Base-by-base conservation (phyloP, 30 jellyfish, hydroid and myxozoan genomes). In the Clytia hemisphaerica region DNA sequence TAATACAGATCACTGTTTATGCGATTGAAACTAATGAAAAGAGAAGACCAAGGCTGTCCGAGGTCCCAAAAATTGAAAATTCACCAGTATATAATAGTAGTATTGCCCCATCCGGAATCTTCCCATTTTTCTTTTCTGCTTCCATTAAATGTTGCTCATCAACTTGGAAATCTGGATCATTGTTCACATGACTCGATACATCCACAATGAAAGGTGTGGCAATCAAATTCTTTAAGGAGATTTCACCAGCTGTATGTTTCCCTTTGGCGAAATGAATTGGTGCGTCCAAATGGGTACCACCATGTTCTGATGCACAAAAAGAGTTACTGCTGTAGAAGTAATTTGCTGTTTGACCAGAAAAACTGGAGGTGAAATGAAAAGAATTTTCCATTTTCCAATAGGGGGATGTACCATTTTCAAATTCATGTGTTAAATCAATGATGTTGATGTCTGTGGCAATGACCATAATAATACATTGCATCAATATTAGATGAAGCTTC, bases 271-370 rank as follows among this genome's bases (percentile, higher is more conserved):
- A 84, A 55, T 84, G 95, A 10, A 92, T 73, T 19, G 95, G 95
- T 19, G 95, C 95, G 40, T 84, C 95, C 21, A 84, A 30, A 45
- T 84, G 95, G 28, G 95, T 84, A 10, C 95, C 95, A 31, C 88
- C 83, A 55, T 84, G 95, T 40, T 84, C 95, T 2, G 95, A 75
- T 12, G 83, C 72, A 15, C 75, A 48, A 62, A 84, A 76, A 50
- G 83, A 67, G 71, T 84, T 76, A 15, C 88, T 83, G 61, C 77
- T 88, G 55, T 84, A 84, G 28, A 73, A 46, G 24, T 4, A 46
- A 27, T 3, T 9, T 9, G 60, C 25, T 4, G 60, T 46, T 46
- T n/a, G n/a, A n/a, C n/a, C n/a, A n/a, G n/a, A n/a, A n/a, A n/a
- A n/a, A n/a, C n/a, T n/a, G n/a, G n/a, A n/a, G n/a, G n/a, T n/a